Percentiles rank a stretch among this genome's conserved stretches.
phyloP scores from a whole-genome alignment of 2,797 vertebrate species.

The Halcyon badia region DNA sequence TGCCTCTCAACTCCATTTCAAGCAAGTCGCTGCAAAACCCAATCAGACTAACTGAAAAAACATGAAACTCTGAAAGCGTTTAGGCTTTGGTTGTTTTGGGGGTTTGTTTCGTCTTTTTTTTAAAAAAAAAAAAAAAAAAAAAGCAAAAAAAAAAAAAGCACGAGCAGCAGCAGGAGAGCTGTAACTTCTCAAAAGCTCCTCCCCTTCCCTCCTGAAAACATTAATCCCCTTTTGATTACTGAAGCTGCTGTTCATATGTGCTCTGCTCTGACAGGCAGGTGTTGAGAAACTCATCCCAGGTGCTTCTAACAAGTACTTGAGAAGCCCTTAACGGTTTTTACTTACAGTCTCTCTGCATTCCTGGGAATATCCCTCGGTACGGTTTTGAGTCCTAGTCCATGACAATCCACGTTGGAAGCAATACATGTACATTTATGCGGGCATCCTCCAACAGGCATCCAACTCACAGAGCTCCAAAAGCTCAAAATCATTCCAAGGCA shows the following conservation, averaged over 20 bases:
- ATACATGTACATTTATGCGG: conserved; percentile 97
- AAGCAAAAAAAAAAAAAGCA: no score
- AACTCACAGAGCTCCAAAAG: conserved; percentile 72
- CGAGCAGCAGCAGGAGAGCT: not conserved
- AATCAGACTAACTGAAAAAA: not conserved
- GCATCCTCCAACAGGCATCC: conserved; percentile 85
- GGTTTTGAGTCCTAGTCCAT: conserved; percentile 90
- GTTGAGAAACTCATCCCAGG: conserved; percentile 12
- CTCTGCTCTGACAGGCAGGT: not conserved
- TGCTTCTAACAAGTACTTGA: not conserved
- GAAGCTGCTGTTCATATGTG: not conserved
- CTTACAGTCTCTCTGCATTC: conserved; percentile 96
- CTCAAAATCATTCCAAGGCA: conserved; percentile 71
- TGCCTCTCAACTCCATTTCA: not conserved
- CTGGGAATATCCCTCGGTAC: conserved; percentile 94
- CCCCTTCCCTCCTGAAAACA: conserved; percentile 48
- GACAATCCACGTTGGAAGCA: conserved; percentile 96
- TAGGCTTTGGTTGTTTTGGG: no score
- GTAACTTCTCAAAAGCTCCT: not conserved
- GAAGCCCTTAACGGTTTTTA: conserved; percentile 53
- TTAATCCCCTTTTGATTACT: not conserved
- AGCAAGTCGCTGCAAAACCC: not conserved
- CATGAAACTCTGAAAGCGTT: rapidly evolving
- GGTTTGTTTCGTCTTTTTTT: no score
- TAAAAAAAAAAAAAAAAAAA: not conserved